Conservation (phyloP, 2,113 vertebrate genomes). For the Rhagologus leucostigma region DNA sequence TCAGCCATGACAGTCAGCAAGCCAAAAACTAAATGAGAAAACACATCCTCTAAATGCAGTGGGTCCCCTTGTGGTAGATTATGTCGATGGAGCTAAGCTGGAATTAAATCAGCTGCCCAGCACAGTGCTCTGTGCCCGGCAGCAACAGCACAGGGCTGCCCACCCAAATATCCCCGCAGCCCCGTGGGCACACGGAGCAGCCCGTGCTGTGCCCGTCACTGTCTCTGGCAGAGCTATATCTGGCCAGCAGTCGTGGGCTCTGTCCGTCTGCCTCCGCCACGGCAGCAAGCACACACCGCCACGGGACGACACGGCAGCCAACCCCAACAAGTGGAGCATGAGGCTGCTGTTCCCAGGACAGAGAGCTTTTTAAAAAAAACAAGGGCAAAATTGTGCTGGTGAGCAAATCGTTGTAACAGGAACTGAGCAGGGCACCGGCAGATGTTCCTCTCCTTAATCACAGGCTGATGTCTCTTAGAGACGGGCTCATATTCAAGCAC, state of each 20-base stretch:
- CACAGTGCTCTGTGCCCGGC: background rate
- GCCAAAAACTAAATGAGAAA: background rate
- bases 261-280: background rate
- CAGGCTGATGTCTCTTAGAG: background rate
- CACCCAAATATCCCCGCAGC: background rate
- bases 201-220: background rate
- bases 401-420: background rate
- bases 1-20: background rate
- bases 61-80: slow-evolving; percentile 20
- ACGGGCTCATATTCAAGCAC: background rate
- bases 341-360: background rate
- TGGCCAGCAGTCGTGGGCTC: background rate
- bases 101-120: background rate
- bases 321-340: background rate
- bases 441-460: background rate
- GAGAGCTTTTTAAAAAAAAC: background rate
- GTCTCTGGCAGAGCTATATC: background rate
- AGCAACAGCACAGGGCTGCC: background rate
- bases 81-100: background rate
- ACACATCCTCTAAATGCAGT: background rate
- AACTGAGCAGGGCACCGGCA: background rate
- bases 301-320: background rate
- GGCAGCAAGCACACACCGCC: background rate
- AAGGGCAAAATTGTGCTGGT: background rate
- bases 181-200: background rate